A percentile compares a stretch with the other conserved stretches of the same genome.
phyloP scores from a whole-genome alignment of 1,140 invertebrate species.

The Ylistrum balloti region DNA sequence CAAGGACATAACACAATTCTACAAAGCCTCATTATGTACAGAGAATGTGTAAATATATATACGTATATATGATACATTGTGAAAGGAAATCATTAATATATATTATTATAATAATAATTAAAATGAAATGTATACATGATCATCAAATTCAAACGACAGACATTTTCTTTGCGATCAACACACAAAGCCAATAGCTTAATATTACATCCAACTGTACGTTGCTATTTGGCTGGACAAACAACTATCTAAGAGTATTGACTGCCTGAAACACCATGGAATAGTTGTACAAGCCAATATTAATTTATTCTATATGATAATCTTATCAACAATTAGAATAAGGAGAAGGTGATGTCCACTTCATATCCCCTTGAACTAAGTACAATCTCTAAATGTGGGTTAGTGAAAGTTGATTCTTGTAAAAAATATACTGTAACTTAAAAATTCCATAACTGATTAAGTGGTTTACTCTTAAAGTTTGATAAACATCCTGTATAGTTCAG shows the following conservation, averaged over 20 bases:
- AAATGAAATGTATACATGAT: not conserved
- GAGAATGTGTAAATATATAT: not conserved
- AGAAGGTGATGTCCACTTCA: no score
- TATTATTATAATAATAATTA: constrained; percentile 10
- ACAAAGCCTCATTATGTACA: not conserved
- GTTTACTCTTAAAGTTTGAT: no score
- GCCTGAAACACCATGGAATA: not conserved
- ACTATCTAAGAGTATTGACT: not conserved
- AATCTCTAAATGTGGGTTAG: no score
- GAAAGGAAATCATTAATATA: not conserved
- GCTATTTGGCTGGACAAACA: not conserved
- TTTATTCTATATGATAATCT: no score
- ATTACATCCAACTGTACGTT: not conserved
- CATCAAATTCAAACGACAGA: not conserved
- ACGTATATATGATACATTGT: not conserved
- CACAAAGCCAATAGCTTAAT: not conserved
- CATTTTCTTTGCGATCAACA: not conserved
- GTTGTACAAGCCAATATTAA: no score
- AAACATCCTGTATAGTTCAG: no score
- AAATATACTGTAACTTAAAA: no score
- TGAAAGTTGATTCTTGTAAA: no score
- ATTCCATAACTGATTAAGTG: no score
- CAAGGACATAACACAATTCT: no score
- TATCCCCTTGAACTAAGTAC: no score
- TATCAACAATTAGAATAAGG: no score